Evolutionary conservation across 2,113 vertebrate genomes (phyloP), one percentile per base, ranked within the genome.

Genomic region (Astatoreochromis straeleni): DNA sequence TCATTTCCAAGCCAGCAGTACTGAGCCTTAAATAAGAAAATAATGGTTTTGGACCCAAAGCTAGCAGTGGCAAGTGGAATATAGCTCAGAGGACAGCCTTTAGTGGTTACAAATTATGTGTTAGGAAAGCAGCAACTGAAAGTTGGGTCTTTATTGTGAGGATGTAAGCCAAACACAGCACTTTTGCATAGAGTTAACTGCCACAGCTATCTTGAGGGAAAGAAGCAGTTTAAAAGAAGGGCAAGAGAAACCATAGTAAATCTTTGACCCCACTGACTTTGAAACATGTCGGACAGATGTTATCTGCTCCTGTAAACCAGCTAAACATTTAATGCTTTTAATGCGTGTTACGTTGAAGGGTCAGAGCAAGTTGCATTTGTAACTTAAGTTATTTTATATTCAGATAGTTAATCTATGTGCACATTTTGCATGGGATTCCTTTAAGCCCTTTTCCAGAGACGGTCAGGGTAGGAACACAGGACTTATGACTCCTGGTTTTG

Each of bases 371-470:
- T 75, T 87, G 58, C n/a, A 79, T 45, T 55, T 33, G 13, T 17
- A 55, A 70, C 85, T 91, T 81, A 84, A 78, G 53, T 68, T 90
- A 93, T 80, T 93, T 88, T 86, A 40, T 84, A 58, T 87, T 75
- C 79, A 55, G 11, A 63, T 82, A 80, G n/a, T 26, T 86, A 90
- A 91, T 92, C 73, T 85, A 21, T 87, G 60, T 70, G 45, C 88
- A 93, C 7, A 19, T 85, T 81, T 33, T 89, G 83, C 53, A 33
- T 51, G 87, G 86, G 82, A 84, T 84, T 91, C 89, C 90, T 83
- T 79, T 90, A 91, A 95, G 57, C 53, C 79, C 4, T 95, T 95
- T 94, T 94, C 93, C 95, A 95, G 93, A 92, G 83, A 84, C 24
- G 26, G 35, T 63, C 7, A 84, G 81, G 49, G 63, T 19, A 84